Conservation (phyloP, 2,113 vertebrate genomes). For the Eulacestoma nigropectus region DNA sequence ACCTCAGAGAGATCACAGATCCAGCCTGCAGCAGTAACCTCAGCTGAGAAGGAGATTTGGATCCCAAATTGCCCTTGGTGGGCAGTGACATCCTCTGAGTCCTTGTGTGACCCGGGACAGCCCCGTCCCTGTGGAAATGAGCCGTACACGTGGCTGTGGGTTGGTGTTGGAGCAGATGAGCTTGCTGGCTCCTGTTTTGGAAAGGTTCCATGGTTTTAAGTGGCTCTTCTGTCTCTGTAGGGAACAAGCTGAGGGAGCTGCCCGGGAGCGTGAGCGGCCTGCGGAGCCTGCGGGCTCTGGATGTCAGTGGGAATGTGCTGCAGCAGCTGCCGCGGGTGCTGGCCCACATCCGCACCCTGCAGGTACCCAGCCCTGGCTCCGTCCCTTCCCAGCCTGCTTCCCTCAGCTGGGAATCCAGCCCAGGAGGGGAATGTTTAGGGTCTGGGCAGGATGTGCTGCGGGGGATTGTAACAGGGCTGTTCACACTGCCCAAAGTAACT, state of each 20-base stretch:
- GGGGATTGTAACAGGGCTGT: not conserved
- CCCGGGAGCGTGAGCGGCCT: slow-evolving; percentile 71
- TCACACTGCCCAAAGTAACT: not conserved
- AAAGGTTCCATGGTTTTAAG: accelerated
- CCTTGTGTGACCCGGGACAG: not conserved
- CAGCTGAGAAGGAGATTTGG: not conserved
- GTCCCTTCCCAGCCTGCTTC: not conserved
- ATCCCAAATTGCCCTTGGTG: not conserved
- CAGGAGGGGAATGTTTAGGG: not conserved
- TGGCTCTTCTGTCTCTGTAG: slow-evolving; percentile 51
- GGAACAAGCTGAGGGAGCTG: slow-evolving; percentile 82
- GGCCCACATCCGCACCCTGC: slow-evolving; percentile 79
- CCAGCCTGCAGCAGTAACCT: not conserved
- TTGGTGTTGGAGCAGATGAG: not conserved
- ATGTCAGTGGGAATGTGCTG: slow-evolving; percentile 82
- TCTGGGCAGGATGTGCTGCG: not conserved
- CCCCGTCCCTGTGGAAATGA: accelerated
- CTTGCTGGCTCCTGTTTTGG: not conserved
- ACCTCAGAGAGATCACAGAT: not conserved
- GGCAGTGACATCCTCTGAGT: not conserved
- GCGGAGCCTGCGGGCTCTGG: slow-evolving; percentile 81
- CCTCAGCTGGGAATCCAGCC: not conserved
- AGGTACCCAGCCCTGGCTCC: slow-evolving; percentile 63
- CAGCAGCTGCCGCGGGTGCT: slow-evolving; percentile 76
- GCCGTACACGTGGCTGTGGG: accelerated